phyloP scores from a whole-genome alignment of 1,140 invertebrate species.

The Aradophagus sp. region DNA sequence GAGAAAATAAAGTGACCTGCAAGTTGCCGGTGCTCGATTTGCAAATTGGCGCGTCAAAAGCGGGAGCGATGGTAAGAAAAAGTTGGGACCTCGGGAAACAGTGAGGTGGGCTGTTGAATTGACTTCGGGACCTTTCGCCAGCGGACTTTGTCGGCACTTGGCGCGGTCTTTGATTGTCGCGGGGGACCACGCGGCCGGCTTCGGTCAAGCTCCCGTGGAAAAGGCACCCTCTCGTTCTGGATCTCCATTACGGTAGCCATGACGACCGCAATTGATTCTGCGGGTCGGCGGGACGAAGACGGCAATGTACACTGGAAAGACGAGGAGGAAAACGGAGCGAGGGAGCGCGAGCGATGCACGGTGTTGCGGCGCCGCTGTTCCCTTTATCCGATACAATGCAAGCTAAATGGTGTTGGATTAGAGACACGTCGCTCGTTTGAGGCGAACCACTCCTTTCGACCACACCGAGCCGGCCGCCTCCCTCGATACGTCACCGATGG shows the following conservation, averaged over 20 bases:
- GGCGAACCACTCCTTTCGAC: slow-evolving; percentile 57
- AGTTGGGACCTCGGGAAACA: too few relatives aligned
- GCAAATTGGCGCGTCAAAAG: slow-evolving; percentile 23
- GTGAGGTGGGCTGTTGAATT: slow-evolving; percentile 8
- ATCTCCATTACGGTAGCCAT: slow-evolving; percentile 74
- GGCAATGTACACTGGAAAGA: slow-evolving; percentile 41
- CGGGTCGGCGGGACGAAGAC: slow-evolving; percentile 51
- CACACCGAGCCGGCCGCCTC: slow-evolving; percentile 3
- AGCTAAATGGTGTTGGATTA: slow-evolving; percentile 71
- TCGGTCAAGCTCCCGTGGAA: slow-evolving; percentile 71
- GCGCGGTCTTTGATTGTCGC: slow-evolving; percentile 69
- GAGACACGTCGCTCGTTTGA: slow-evolving; percentile 72
- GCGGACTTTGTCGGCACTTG: slow-evolving; percentile 56
- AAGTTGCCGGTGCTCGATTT: not conserved
- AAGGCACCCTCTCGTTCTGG: slow-evolving; percentile 70
- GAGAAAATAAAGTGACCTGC: not conserved
- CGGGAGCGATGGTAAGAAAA: slow-evolving; percentile 36
- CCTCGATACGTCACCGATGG: slow-evolving; percentile 59
- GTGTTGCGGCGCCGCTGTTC: slow-evolving; percentile 65
- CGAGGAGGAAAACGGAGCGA: slow-evolving; percentile 33
- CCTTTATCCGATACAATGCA: slow-evolving; percentile 71
- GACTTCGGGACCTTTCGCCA: slow-evolving; percentile 20
- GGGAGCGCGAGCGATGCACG: slow-evolving; percentile 38
- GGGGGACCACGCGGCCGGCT: slow-evolving; percentile 65
- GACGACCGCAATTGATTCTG: slow-evolving; percentile 74